Conservation (phyloP, 2,888 invertebrate species). For the Hermodice carunculata region DNA sequence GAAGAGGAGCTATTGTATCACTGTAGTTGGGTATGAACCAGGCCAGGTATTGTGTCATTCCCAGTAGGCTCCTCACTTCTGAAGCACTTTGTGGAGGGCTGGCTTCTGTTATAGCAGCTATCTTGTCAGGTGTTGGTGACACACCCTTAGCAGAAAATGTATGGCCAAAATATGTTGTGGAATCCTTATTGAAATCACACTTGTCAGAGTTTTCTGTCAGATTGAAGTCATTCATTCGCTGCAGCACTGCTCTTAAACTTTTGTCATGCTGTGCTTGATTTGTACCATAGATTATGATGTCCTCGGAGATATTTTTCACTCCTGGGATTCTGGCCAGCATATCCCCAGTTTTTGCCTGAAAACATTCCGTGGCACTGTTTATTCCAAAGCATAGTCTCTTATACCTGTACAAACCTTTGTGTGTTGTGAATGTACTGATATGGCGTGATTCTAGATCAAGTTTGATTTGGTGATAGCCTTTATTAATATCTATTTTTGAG, state of each 20-base stretch:
- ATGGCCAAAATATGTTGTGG: too few species aligned
- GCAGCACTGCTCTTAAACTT: conserved; percentile 10
- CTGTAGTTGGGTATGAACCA: too few species aligned
- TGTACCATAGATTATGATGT: conserved; percentile 23
- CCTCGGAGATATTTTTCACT: conserved; percentile 15
- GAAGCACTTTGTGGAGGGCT: too few species aligned
- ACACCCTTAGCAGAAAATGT: too few species aligned
- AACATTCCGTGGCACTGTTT: conserved; percentile 17
- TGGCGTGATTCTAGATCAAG: conserved; percentile 31
- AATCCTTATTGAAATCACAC: too few species aligned
- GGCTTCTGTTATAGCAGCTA: too few species aligned
- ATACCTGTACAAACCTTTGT: conserved; percentile 33
- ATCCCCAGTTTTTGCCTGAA: conserved; percentile 14
- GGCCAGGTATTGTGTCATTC: too few species aligned
- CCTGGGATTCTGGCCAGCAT: conserved; percentile 13
- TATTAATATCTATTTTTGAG: conserved; percentile 37
- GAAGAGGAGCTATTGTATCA: too few species aligned
- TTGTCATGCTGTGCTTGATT: conserved; percentile 20
- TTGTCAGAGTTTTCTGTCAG: too few species aligned
- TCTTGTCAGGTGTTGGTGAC: too few species aligned
- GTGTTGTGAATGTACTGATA: conserved; percentile 41
- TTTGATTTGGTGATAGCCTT: conserved; percentile 37
- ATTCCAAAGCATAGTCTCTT: conserved; percentile 32
- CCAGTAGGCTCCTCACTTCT: too few species aligned
- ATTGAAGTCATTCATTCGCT: conserved; percentile 17